A percentile compares a stretch with the other conserved stretches of the same genome.
Conservation (phyloP, 2,113 vertebrate genomes). For the Himantopus leucocephalus region DNA sequence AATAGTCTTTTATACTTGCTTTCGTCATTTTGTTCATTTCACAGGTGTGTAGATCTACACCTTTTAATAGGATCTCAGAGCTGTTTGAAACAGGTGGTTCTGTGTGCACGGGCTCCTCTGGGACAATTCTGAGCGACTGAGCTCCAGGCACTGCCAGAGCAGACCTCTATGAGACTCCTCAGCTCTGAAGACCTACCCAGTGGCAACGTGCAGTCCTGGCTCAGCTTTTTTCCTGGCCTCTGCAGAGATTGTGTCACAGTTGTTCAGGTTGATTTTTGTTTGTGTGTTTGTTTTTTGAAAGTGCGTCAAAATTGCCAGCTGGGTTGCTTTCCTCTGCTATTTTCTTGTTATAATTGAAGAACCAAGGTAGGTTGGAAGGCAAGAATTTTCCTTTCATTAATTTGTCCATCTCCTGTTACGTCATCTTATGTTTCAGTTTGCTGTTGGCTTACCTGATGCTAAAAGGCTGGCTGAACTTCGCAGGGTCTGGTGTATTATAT, state of each 20-base stretch:
- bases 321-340: background rate
- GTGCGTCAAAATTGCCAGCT: background rate
- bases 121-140: background rate
- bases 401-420: background rate
- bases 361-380: background rate
- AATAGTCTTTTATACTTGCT: background rate
- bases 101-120: fast-evolving
- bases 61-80: background rate
- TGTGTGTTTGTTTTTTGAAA: background rate
- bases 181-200: background rate
- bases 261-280: background rate
- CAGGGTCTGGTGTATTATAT: background rate
- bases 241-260: background rate
- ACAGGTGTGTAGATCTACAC: background rate
- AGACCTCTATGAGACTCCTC: background rate
- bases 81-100: background rate
- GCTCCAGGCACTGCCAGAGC: background rate
- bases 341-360: background rate
- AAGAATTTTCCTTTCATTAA: background rate
- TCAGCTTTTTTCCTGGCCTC: background rate
- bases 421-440: background rate
- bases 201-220: background rate
- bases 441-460: background rate
- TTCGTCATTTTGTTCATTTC: background rate
- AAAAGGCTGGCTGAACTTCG: background rate